Evolutionary conservation across 1,140 invertebrate genomes (phyloP).

Genomic region (Euschistus heros): DNA sequence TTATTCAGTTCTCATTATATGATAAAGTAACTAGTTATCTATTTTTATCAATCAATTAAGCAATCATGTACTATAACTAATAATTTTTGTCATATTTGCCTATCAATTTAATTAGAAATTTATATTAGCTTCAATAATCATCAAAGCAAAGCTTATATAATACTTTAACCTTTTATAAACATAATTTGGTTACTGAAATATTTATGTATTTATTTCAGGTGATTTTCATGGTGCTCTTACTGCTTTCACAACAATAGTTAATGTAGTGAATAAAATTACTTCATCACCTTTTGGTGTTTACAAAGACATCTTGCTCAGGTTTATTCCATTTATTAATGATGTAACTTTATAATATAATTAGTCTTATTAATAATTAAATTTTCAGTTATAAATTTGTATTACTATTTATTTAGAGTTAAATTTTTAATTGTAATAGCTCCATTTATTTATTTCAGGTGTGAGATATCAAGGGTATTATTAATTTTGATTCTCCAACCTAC

Average conservation of each 20-base stretch:
- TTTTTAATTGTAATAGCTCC: not conserved
- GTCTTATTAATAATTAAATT: not conserved
- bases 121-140: no score
- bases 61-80: no score
- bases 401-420: not conserved
- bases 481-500: slow-evolving; percentile 59
- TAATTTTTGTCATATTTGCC: no score
- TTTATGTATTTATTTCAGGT: slow-evolving; percentile 35
- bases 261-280: slow-evolving; percentile 39
- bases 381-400: no score
- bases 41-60: no score
- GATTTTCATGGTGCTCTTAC: slow-evolving; percentile 54
- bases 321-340: not conserved
- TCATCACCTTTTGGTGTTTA: slow-evolving; percentile 34
- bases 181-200: no score
- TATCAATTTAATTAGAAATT: no score
- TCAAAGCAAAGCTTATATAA: no score
- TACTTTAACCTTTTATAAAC: no score
- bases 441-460: slow-evolving; percentile 41
- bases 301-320: slow-evolving; percentile 37
- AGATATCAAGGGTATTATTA: slow-evolving; percentile 57
- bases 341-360: not conserved
- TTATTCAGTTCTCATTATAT: no score
- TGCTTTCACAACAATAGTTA: slow-evolving; percentile 49
- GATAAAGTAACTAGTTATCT: no score